Base-by-base conservation (phyloP, 2,888 invertebrate species). In the Panopea generosa region DNA sequence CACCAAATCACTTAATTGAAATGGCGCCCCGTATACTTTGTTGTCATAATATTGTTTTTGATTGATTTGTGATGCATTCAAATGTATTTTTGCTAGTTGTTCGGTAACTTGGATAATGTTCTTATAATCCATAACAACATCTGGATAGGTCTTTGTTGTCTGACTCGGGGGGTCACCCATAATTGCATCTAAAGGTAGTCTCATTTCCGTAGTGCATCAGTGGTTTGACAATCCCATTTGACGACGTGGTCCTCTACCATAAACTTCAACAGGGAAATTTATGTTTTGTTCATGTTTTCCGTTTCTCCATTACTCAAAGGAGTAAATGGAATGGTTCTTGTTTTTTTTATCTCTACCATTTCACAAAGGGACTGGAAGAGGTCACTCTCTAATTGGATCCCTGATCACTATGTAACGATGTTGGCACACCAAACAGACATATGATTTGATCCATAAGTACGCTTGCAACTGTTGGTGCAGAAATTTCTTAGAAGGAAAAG, bases 161-260 rank as follows among this genome's bases (percentile, higher is more conserved):
- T 33, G 4, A 7, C 33, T 11, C 33, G 59, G 45, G 1, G 59
- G 40, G 16, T 40, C 38, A 22, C 14, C 14, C n/a, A 57, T 22
- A 14, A 11, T 9, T 27, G 20, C 57, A 57, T 57, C 57, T 11
- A 57, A 2, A 14, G 40, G 40, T 9, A 57, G 57, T 9, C n/a
- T n/a, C 57, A 57, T 57, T 16, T 57, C 57, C 20, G n/a, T 57
- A 57, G 24, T 60, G 47, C 60, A 60, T 60, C 1, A 43, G 47
- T 22, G 47, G 18, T 45, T 60, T 60, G 4, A 22, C 9, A 6
- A 40, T 60, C 60, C 60, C 60, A 60, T 7, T 27, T 45, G 20
- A 24, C 40, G 3, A 24, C 45, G n/a, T 60, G 22, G 1, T 47
- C 60, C 6, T 45, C 27, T 6, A 60, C 60, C 45, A 60, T 45